Percentiles rank a stretch among this genome's conserved stretches.
Conservation (phyloP, 2,888 invertebrate species). For the Hemistola chrysoprasaria region DNA sequence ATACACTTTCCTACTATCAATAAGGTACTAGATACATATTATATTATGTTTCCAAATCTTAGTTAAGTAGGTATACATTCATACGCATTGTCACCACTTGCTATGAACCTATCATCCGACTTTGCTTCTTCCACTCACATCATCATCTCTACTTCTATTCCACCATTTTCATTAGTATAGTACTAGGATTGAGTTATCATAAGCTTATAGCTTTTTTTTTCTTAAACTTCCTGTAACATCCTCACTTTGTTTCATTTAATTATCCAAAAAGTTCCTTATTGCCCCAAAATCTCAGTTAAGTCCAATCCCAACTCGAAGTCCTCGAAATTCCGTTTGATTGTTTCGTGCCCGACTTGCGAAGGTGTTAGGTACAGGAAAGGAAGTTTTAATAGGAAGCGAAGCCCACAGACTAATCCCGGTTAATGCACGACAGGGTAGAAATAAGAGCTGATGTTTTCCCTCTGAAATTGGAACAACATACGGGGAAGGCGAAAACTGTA, state of each 20-base stretch:
- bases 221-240: conserved; percentile 1
- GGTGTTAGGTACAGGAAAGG: conserved; percentile 35
- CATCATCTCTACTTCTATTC: too few relatives aligned
- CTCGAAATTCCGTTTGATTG: conserved; percentile 24
- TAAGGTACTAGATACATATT: too few relatives aligned
- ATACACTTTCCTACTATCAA: too few relatives aligned
- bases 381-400: conserved; percentile 48
- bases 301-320: conserved; percentile 18
- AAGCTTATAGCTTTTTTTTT: too few relatives aligned
- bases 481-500: not conserved
- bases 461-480: conserved; percentile 25
- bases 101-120: too few relatives aligned
- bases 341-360: conserved; percentile 21
- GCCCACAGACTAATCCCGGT: conserved; percentile 34
- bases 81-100: too few relatives aligned
- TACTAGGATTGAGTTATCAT: too few relatives aligned
- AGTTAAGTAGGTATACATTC: too few relatives aligned
- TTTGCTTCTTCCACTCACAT: too few relatives aligned
- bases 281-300: conserved; percentile 10
- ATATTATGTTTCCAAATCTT: too few relatives aligned
- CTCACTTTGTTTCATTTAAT: not conserved
- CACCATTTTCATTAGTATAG: too few relatives aligned
- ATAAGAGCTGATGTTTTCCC: conserved; percentile 25
- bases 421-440: conserved; percentile 22
- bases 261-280: conserved; percentile 3